Conservation (phyloP, 2,113 vertebrate species). For the Lophius piscatorius region DNA sequence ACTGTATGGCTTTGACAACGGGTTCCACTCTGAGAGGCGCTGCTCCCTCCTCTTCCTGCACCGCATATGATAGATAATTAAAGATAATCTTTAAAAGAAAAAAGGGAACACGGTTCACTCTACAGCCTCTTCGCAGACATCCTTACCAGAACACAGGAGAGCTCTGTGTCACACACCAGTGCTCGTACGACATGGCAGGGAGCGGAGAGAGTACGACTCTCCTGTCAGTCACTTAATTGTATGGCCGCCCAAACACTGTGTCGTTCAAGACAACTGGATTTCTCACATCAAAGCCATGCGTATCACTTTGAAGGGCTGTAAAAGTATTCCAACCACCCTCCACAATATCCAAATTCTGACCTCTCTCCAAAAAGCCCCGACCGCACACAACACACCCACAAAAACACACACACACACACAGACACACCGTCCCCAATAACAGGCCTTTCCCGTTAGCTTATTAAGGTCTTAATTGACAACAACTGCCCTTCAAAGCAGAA, state of each 20-base stretch:
- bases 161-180: slow-evolving; percentile 5
- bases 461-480: slow-evolving; percentile 70
- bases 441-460: slow-evolving; percentile 67
- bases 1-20: slow-evolving; percentile 76
- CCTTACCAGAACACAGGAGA: not conserved
- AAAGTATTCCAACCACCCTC: slow-evolving; percentile 60
- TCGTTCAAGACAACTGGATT: slow-evolving; percentile 76
- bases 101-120: slow-evolving; percentile 4
- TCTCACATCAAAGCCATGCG: slow-evolving; percentile 79
- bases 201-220: slow-evolving; percentile 26
- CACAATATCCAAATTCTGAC: slow-evolving; percentile 55
- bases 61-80: slow-evolving; percentile 16
- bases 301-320: slow-evolving; percentile 77
- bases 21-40: slow-evolving; percentile 24
- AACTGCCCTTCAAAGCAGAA: slow-evolving; percentile 71
- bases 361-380: slow-evolving; percentile 55
- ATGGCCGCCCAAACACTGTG: slow-evolving; percentile 60
- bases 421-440: slow-evolving; percentile 32
- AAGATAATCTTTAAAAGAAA: too few relatives aligned
- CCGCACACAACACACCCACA: slow-evolving; percentile 11
- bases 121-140: slow-evolving; percentile 3
- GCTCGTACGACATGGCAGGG: not conserved
- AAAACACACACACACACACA: slow-evolving; percentile 4
- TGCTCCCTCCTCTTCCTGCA: slow-evolving; percentile 20
- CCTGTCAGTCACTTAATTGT: slow-evolving; percentile 50